Evolutionary conservation across 2,888 invertebrate genomes (phyloP).

Genomic region (Lottia scabra): DNA sequence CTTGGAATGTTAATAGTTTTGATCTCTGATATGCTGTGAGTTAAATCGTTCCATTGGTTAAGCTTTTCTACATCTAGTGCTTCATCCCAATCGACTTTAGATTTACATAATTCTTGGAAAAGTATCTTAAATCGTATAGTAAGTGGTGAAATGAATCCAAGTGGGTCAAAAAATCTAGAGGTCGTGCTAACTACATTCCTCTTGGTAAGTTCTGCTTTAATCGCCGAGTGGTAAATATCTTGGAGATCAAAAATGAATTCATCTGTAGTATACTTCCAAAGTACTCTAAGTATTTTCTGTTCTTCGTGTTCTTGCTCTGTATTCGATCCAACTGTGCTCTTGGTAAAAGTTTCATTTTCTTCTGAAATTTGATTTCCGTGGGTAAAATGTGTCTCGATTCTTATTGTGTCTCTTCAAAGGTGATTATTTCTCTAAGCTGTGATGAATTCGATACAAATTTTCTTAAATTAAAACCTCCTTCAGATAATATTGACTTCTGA

Average conservation of each 20-base stretch:
- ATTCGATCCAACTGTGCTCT: not conserved
- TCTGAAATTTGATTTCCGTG: too few relatives aligned
- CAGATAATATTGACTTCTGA: not conserved
- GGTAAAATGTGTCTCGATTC: not conserved
- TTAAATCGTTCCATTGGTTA: not conserved
- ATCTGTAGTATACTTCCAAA: too few relatives aligned
- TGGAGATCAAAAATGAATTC: too few relatives aligned
- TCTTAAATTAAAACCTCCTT: too few relatives aligned
- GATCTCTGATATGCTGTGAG: too few relatives aligned
- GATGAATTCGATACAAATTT: not conserved
- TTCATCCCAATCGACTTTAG: not conserved
- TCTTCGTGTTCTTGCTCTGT: not conserved
- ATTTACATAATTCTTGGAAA: not conserved
- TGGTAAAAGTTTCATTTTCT: not conserved
- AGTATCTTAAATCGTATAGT: not conserved
- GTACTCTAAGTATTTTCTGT: too few relatives aligned
- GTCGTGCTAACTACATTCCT: too few relatives aligned
- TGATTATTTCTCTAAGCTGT: not conserved
- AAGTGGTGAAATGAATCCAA: not conserved
- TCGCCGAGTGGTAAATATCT: too few relatives aligned
- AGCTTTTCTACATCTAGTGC: not conserved
- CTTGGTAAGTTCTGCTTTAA: too few relatives aligned
- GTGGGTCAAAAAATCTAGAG: not conserved
- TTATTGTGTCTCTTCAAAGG: not conserved
- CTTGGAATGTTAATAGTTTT: too few relatives aligned